These are phyloP conservation scores for Archaeoteleia sp. DNA, from an alignment of 2,888 invertebrate species.

Conservation along the genomic window DNA sequence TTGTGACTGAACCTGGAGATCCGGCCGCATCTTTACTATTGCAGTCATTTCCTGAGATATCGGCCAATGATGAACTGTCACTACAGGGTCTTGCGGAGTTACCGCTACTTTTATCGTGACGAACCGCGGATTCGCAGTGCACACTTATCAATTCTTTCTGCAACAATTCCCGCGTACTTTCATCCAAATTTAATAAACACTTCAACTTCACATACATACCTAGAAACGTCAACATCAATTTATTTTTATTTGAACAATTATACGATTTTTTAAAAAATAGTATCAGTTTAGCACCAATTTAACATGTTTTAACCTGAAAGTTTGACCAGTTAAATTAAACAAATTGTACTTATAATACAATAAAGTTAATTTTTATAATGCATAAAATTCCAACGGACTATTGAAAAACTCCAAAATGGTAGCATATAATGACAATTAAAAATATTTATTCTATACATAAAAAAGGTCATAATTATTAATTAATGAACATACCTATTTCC, in stretches of 20 bases:
- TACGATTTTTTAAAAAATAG: no score
- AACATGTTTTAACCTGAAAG: no score
- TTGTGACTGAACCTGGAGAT: slow-evolving; percentile 68
- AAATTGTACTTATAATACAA: no score
- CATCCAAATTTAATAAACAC: slow-evolving; percentile 65
- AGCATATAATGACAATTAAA: no score
- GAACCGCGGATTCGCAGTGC: slow-evolving; percentile 59
- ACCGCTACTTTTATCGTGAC: slow-evolving; percentile 40
- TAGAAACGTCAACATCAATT: slow-evolving; percentile 10
- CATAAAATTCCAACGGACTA: no score
- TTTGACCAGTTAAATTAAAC: no score
- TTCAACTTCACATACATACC: slow-evolving; percentile 64
- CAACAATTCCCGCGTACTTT: slow-evolving; percentile 63
- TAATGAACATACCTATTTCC: no score
- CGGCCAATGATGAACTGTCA: slow-evolving; percentile 65
- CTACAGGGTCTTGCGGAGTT: slow-evolving; percentile 51
- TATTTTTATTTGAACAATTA: background rate
- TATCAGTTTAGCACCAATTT: no score
- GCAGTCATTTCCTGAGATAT: slow-evolving; percentile 67
- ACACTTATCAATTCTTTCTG: slow-evolving; percentile 63
- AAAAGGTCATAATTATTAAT: no score
- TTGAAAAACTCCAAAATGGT: no score
- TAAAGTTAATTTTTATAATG: no score
- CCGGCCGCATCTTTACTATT: slow-evolving; percentile 59
- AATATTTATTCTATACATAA: no score